phyloP scores from a whole-genome alignment of 2,113 vertebrate species.

The Podiceps cristatus region DNA sequence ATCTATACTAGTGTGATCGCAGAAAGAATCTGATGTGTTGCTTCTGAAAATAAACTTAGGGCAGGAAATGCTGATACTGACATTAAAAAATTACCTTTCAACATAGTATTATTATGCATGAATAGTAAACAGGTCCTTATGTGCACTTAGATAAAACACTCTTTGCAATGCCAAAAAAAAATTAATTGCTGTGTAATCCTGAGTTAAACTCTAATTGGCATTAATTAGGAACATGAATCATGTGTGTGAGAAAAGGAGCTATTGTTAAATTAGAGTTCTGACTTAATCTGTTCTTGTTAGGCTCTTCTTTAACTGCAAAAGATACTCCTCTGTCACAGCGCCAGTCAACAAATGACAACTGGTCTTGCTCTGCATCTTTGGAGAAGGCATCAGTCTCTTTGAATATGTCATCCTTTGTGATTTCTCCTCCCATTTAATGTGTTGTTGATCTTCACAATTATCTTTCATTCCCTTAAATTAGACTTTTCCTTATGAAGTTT shows the following conservation, averaged over 20 bases:
- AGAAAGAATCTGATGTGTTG: background rate
- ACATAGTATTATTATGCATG: background rate
- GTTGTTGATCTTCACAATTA: slow-evolving; percentile 10
- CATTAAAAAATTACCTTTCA: background rate
- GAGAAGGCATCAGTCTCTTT: background rate
- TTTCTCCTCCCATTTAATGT: background rate
- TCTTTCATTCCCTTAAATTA: background rate
- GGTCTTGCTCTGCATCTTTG: background rate
- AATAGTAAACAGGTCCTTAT: background rate
- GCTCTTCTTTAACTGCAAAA: slow-evolving; percentile 14
- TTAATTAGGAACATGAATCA: slow-evolving; percentile 44
- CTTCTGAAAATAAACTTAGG: background rate
- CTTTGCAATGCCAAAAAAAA: background rate
- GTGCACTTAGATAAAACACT: background rate
- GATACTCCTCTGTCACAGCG: background rate
- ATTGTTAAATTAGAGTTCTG: slow-evolving; percentile 18
- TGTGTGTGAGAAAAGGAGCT: background rate
- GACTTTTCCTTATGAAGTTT: background rate
- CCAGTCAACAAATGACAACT: background rate
- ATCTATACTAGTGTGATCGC: background rate
- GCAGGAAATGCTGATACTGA: background rate
- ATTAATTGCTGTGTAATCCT: background rate
- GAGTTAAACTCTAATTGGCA: slow-evolving; percentile 20
- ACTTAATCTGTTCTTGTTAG: slow-evolving; percentile 36
- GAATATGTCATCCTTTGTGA: background rate